These are phyloP conservation scores for Laterallus jamaicensis DNA, from an alignment of 2,113 vertebrate species.

Conservation along the genomic window DNA sequence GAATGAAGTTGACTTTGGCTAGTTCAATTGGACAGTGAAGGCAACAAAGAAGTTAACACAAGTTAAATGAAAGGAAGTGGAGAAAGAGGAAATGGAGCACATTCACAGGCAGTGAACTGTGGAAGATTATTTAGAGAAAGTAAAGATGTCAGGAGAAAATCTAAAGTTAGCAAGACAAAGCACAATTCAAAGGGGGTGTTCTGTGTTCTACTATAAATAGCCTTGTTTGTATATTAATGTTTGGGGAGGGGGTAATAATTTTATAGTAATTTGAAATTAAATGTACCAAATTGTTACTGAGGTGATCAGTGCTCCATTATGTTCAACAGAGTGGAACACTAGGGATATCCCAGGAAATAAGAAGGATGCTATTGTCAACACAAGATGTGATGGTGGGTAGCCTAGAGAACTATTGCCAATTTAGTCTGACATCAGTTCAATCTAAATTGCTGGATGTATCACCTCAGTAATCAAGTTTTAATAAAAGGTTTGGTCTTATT, in stretches of 20 bases:
- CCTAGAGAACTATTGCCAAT: not conserved
- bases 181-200: not conserved
- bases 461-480: not conserved
- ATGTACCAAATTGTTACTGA: not conserved
- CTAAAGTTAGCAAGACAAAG: not conserved
- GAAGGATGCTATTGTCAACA: not conserved
- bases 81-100: conserved; percentile 7
- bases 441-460: not conserved
- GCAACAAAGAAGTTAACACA: not conserved
- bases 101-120: not conserved
- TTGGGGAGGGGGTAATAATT: not conserved
- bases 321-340: not conserved
- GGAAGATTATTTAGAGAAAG: conserved; percentile 4
- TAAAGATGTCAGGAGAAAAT: not conserved
- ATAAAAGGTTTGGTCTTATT: not conserved
- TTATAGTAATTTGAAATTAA: not conserved
- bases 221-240: not conserved
- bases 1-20: not conserved
- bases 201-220: not conserved
- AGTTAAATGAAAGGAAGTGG: not conserved
- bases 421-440: not conserved
- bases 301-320: not conserved
- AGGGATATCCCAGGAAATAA: not conserved
- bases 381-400: not conserved
- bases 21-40: not conserved